Evolutionary conservation across 2,113 vertebrate genomes (phyloP), one percentile per base, ranked within the genome.

Genomic region (Pimephales promelas): DNA sequence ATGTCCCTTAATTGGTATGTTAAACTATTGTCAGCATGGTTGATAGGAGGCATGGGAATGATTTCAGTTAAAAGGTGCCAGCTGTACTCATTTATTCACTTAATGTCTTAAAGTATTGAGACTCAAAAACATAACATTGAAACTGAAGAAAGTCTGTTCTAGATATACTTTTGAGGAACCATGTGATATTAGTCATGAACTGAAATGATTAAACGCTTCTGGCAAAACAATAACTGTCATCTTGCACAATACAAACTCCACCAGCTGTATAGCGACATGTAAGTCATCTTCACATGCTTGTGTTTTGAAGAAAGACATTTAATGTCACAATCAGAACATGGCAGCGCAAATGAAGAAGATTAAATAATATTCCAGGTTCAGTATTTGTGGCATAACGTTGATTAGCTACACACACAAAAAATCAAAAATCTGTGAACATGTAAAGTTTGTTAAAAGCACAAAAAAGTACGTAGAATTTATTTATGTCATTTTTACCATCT

Each of bases 71-170:
- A 57, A 57, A 56, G 24, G 22, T 10, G 45, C 56, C 76, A 62
- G 76, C n/a, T 78, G 36, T 78, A 45, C 75, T 78, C 56, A 43
- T 59, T 43, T 59, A 61, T 43, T 59, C 22, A 59, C 56, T 8
- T n/a, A n/a, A 26, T 18, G 11, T 9, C 22, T n/a, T n/a, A n/a
- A 43, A 77, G 31, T 56, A 40, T 78, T 43, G 61, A 43, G 34
- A 77, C 31, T 52, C 24, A 52, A 47, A 76, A 56, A 34, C 34
- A 73, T n/a, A 71, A 28, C 68, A 40, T 6, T 77, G 54, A 57
- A 59, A 34, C 5, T 7, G n/a, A n/a, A 76, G 52, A 16, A 76
- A 76, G 28, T 59, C 31, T 75, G 26, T 31, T 31, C 0, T 3
- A 34, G 16, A 22, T 54, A 22, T 54, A 13, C 31, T 22, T 54